Evolutionary conservation across 2,797 vertebrate genomes (phyloP).

Genomic region (Ceryle rudis): DNA sequence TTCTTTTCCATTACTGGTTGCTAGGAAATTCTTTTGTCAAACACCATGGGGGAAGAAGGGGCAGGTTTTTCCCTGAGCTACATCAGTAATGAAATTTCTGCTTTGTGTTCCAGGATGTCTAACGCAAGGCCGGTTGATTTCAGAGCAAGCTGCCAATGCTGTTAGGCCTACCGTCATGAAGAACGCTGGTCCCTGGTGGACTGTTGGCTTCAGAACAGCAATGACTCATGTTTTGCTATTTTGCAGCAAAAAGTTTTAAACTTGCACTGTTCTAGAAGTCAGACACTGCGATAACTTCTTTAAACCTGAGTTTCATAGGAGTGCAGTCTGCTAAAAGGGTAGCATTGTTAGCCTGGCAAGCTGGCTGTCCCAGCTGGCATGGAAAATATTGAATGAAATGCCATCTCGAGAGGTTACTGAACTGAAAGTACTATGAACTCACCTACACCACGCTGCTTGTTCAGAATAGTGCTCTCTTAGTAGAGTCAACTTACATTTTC

Average conservation of each 20-base stretch:
- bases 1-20: conserved; percentile 29
- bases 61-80: conserved; percentile 20
- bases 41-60: neutral
- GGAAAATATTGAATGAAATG: neutral
- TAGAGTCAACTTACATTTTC: neutral
- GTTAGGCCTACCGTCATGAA: neutral
- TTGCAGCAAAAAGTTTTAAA: neutral
- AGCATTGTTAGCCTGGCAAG: neutral
- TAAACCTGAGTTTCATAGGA: neutral
- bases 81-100: neutral
- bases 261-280: neutral
- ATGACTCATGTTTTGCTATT: conserved; percentile 58
- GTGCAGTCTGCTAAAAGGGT: neutral
- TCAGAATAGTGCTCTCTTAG: neutral
- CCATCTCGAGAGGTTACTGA: neutral
- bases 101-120: conserved; percentile 11
- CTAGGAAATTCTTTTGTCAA: conserved; percentile 43
- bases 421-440: neutral
- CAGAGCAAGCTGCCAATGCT: conserved; percentile 12
- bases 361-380: neutral
- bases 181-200: neutral
- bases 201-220: conserved; percentile 30
- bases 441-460: neutral
- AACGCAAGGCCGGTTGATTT: neutral
- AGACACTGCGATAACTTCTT: neutral